Conservation (phyloP, 2,113 vertebrate species). For the Eubucco bourcierii region DNA sequence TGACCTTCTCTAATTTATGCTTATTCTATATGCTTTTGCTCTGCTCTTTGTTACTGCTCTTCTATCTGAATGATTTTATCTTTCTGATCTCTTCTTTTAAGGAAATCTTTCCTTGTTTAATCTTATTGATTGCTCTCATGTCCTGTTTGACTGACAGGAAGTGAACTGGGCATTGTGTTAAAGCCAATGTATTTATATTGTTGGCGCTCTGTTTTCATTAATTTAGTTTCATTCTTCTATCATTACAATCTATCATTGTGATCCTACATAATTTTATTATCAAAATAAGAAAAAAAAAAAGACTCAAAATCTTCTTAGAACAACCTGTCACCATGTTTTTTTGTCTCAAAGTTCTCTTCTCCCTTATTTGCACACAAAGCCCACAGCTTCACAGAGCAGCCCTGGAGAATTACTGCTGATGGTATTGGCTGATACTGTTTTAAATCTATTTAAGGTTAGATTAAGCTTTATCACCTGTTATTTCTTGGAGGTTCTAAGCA, state of each 20-base stretch:
- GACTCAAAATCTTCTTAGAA: background rate
- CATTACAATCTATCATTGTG: background rate
- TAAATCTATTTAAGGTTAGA: background rate
- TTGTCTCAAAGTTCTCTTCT: background rate
- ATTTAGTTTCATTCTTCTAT: background rate
- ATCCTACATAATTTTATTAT: background rate
- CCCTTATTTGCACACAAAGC: background rate
- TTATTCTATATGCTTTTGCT: background rate
- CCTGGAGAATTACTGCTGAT: background rate
- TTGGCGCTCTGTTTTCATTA: background rate
- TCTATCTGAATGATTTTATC: background rate
- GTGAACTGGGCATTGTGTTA: background rate
- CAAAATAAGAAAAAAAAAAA: too few relatives aligned
- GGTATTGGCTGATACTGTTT: background rate
- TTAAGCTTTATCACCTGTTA: background rate
- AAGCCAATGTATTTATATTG: background rate
- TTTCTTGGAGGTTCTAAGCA: background rate
- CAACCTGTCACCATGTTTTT: background rate
- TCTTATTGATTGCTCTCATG: background rate
- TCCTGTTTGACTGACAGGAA: background rate
- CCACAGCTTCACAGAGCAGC: background rate
- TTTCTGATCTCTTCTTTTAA: background rate
- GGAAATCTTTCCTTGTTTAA: background rate
- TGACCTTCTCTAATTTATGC: background rate
- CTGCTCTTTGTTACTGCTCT: background rate